Evolutionary conservation across 2,113 vertebrate genomes (phyloP).

Genomic region (Lophochroa leadbeateri): DNA sequence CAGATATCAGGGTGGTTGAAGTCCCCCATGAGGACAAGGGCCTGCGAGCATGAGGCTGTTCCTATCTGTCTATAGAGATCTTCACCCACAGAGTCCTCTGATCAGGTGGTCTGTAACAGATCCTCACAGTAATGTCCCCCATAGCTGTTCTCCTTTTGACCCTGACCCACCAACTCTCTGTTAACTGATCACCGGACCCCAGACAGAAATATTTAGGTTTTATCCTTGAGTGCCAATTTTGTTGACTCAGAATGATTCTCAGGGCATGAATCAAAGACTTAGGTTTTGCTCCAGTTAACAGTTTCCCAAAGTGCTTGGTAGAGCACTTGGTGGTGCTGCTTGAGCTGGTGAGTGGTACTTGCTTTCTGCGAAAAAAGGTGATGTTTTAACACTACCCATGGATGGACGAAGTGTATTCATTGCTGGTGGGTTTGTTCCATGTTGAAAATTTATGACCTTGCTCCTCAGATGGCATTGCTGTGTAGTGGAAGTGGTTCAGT

Average conservation of each 20-base stretch:
- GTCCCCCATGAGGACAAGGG: no score
- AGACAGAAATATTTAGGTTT: neutral
- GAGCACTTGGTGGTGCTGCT: neutral
- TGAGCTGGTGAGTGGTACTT: neutral
- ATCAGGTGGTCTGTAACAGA: no score
- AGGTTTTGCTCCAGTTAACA: neutral
- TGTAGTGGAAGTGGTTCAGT: neutral
- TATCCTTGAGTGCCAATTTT: neutral
- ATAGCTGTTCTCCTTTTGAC: no score
- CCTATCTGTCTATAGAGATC: no score
- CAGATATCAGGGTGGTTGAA: no score
- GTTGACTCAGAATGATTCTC: neutral
- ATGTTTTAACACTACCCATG: neutral
- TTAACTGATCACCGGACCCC: no score
- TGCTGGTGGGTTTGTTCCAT: neutral
- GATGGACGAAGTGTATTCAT: neutral
- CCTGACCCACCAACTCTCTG: no score
- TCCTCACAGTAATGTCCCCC: no score
- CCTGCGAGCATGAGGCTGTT: no score
- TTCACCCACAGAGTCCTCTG: no score
- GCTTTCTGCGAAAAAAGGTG: neutral
- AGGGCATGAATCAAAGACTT: neutral
- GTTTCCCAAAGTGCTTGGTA: neutral
- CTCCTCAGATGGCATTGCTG: neutral
- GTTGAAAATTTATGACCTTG: neutral